A percentile compares a stretch with the other conserved stretches of the same genome.
Evolutionary conservation across 2,797 vertebrate genomes (phyloP).

Genomic region (Synanceia verrucosa): DNA sequence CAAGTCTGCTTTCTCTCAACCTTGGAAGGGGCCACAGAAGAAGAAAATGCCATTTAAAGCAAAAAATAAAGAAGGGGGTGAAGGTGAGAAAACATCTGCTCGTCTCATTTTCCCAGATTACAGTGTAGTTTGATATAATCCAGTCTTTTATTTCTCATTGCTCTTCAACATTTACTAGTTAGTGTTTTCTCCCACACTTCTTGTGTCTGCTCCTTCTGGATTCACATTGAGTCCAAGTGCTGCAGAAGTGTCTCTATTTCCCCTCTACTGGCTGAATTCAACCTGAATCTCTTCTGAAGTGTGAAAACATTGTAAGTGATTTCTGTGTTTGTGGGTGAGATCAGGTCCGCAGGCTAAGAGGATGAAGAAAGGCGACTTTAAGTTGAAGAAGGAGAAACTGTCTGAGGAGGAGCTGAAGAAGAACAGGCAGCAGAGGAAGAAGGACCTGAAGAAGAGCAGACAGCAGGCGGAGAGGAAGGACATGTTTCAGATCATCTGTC

Average conservation of each 20-base stretch:
- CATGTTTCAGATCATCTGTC: conserved; percentile 72
- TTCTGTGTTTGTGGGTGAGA: neutral
- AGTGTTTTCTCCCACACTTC: neutral
- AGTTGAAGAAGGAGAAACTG: conserved; percentile 80
- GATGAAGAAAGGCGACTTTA: conserved; percentile 84
- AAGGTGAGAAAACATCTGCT: conserved; percentile 49
- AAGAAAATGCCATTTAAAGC: conserved; percentile 57
- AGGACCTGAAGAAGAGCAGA: conserved; percentile 89
- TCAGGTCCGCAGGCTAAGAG: conserved; percentile 81
- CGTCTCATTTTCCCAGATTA: neutral
- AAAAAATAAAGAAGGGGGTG: conserved; percentile 24
- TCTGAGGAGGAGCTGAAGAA: conserved; percentile 86
- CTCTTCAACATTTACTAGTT: neutral
- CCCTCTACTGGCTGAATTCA: neutral
- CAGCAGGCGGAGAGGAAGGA: conserved; percentile 73
- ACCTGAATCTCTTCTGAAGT: neutral
- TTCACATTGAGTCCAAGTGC: too few species aligned
- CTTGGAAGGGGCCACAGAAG: conserved; percentile 60
- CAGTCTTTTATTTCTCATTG: neutral
- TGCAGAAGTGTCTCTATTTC: neutral
- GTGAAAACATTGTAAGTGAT: neutral
- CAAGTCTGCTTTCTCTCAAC: conserved; percentile 54
- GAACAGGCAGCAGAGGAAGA: conserved; percentile 86
- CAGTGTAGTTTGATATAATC: neutral
- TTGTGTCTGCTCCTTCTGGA: neutral